A percentile compares a stretch with the other conserved stretches of the same genome.
Evolutionary conservation across 2,888 invertebrate species (phyloP).

Genomic region (Malthinus flaveolus): DNA sequence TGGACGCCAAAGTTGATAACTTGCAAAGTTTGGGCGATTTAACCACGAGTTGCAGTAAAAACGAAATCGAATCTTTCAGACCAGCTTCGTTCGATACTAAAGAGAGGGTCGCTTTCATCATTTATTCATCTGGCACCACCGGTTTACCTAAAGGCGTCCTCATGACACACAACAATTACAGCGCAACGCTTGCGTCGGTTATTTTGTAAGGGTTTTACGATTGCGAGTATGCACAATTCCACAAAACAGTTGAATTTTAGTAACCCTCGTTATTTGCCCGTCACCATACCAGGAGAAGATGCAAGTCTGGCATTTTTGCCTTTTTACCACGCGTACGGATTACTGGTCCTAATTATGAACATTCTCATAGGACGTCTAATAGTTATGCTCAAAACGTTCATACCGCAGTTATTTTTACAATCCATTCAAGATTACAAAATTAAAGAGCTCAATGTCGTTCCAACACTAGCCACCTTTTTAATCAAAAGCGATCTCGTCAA

Average conservation of each 20-base stretch:
- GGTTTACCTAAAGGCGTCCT: slow-evolving; percentile 70
- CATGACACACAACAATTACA: slow-evolving; percentile 56
- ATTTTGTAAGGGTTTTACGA: slow-evolving; percentile 46
- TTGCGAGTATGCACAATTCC: too few relatives aligned
- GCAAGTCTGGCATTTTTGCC: slow-evolving; percentile 65
- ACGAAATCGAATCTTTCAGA: slow-evolving; percentile 50
- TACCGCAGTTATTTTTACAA: slow-evolving; percentile 67
- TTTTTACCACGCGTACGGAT: slow-evolving; percentile 77
- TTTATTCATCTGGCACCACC: slow-evolving; percentile 72
- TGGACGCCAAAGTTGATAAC: slow-evolving; percentile 55
- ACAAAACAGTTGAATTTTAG: not conserved
- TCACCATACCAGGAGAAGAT: not conserved
- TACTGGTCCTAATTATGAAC: slow-evolving; percentile 62
- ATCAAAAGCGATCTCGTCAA: slow-evolving; percentile 75
- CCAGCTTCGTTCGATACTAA: slow-evolving; percentile 54
- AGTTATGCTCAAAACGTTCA: slow-evolving; percentile 65
- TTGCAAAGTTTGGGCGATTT: slow-evolving; percentile 59
- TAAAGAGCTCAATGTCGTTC: slow-evolving; percentile 35
- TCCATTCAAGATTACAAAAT: slow-evolving; percentile 47
- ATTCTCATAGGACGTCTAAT: slow-evolving; percentile 50
- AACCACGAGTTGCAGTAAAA: slow-evolving; percentile 39
- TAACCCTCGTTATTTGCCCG: not conserved
- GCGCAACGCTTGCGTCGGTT: slow-evolving; percentile 29
- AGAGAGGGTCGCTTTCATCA: slow-evolving; percentile 51
- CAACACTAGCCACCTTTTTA: slow-evolving; percentile 68